Conservation (phyloP, 2,888 invertebrate genomes). For the Beris chalybata region DNA sequence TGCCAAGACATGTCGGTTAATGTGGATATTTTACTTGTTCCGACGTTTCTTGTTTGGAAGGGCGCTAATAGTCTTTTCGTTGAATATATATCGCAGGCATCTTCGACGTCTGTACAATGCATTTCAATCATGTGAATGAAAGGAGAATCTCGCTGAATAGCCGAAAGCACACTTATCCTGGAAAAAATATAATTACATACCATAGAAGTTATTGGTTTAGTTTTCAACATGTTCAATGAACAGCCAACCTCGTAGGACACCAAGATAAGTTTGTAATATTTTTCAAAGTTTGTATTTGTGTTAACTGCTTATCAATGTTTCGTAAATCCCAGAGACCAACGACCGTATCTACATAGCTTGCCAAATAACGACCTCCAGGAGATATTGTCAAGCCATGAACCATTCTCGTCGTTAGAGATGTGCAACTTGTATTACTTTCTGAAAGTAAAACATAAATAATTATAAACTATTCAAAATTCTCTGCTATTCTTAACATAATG, state of each 20-base stretch:
- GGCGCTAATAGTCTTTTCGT: slow-evolving; percentile 68
- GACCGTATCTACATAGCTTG: slow-evolving; percentile 80
- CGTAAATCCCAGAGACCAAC: slow-evolving; percentile 88
- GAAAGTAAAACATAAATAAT: slow-evolving; percentile 22
- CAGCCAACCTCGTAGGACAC: slow-evolving; percentile 76
- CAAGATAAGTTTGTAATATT: slow-evolving; percentile 77
- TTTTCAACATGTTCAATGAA: slow-evolving; percentile 7
- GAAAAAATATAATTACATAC: slow-evolving; percentile 43
- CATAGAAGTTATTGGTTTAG: not conserved
- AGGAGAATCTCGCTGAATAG: slow-evolving; percentile 76
- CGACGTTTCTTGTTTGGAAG: slow-evolving; percentile 40
- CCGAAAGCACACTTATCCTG: slow-evolving; percentile 73
- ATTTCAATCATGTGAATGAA: slow-evolving; percentile 84
- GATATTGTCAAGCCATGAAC: slow-evolving; percentile 83
- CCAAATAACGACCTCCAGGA: slow-evolving; percentile 76
- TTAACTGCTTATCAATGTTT: slow-evolving; percentile 80
- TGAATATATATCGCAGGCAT: slow-evolving; percentile 72
- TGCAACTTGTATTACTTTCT: slow-evolving; percentile 62
- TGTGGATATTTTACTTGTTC: slow-evolving; percentile 47
- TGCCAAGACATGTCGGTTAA: slow-evolving; percentile 88
- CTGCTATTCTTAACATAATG: too few relatives aligned
- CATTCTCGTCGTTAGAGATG: slow-evolving; percentile 71
- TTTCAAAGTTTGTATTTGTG: slow-evolving; percentile 67
- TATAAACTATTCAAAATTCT: too few relatives aligned
- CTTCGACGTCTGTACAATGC: slow-evolving; percentile 72